Evolutionary conservation across 2,888 invertebrate species (phyloP).

Genomic region (Hirtodrosophila trivittata): DNA sequence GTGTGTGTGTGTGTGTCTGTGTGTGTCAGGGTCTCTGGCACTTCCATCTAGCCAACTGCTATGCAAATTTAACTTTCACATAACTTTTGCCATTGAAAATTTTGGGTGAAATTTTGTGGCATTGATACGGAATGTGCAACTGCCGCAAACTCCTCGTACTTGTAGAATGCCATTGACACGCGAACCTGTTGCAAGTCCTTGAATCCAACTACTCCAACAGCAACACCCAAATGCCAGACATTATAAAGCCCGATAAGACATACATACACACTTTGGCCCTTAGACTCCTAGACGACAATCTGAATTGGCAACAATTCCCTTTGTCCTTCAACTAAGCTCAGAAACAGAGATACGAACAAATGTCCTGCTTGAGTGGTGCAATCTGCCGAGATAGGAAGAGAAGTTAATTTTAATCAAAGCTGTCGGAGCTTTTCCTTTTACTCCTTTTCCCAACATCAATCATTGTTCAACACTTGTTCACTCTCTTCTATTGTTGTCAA

Average conservation of each 20-base stretch:
- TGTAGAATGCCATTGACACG: not conserved
- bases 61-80: slow-evolving; percentile 54
- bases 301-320: not conserved
- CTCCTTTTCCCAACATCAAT: no score
- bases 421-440: no score
- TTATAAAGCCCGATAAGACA: not conserved
- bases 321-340: not conserved
- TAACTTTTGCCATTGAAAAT: slow-evolving; percentile 54
- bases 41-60: slow-evolving; percentile 42
- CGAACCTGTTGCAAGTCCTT: not conserved
- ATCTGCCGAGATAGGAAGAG: no score
- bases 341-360: no score
- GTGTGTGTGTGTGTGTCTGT: not conserved
- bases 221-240: not conserved
- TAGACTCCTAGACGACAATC: not conserved
- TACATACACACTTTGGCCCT: not conserved
- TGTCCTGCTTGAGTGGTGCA: not conserved
- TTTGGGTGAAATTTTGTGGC: slow-evolving; percentile 43
- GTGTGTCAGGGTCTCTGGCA: not conserved
- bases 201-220: not conserved
- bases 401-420: no score
- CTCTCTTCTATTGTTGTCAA: no score
- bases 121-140: slow-evolving; percentile 19
- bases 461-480: no score
- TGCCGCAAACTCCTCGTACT: not conserved